Base-by-base conservation (phyloP, 2,113 vertebrate genomes). In the Propithecus coquereli region DNA sequence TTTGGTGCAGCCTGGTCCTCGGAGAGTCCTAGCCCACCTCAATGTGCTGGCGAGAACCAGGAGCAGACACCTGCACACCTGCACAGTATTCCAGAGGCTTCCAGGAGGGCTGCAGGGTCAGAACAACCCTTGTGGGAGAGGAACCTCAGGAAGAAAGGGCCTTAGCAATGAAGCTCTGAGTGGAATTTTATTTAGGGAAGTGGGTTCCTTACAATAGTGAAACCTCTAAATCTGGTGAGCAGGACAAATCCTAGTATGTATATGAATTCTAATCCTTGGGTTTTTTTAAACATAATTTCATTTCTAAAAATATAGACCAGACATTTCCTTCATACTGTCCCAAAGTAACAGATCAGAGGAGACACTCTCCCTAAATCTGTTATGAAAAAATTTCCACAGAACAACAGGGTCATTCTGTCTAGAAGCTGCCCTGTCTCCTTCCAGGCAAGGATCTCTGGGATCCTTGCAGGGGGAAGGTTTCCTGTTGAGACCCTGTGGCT, bases 401-500 rank as follows among this genome's bases (percentile, higher is more conserved):
- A 18, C 32, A 37, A 50, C 54, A 54, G 45, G 8, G 32, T 23
- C 66, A 13, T 63, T 83, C n/a, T 43, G 0, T 73, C 10, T 32
- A 20, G 54, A 80, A 65, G 71, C 0, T 50, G 6, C 34, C 34
- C 83, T 71, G 25, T 8, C 25, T 32, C 43, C 25, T 85, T 66
- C 7, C 32, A 77, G 47, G 16, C 52, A 50, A 0, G 22, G n/a
- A 22, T 37, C 47, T 6, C 4, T 8, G 3, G 63, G 4, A n/a
- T n/a, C n/a, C n/a, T n/a, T n/a, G 17, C 2, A 4, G 9, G 20
- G 11, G n/a, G 4, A 3, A 6, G 3, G 0, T 45, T 45, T 79
- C 22, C n/a, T 40, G 0, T 4, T 61, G 43, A 59, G 23, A 45
- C 30, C 57, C 43, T 18, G 47, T 27, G 4, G 10, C 17, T 66